Base-by-base conservation (phyloP, 2,888 invertebrate genomes). In the Athripsodes cinereus region DNA sequence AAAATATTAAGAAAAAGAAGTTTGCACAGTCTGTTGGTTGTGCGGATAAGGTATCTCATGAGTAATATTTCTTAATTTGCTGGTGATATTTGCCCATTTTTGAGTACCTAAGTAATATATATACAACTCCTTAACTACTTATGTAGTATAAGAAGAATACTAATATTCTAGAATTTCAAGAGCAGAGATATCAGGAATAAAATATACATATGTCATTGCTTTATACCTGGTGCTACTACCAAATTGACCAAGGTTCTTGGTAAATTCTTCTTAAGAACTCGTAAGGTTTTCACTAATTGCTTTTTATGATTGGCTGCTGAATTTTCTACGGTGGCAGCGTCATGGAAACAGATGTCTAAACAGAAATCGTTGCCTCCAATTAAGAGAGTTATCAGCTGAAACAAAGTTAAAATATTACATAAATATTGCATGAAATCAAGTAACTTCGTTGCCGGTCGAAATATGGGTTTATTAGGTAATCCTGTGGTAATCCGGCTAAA, bases 301-400 rank as follows among this genome's bases (percentile, higher is more conserved):
- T 67, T 63, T 52, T 74, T 74, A 64, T 84, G 83, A 44, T 69
- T 69, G 16, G 73, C 67, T 0, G 82, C 63, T 1, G 72, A 64
- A n/a, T n/a, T n/a, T n/a, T n/a, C n/a, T n/a, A n/a, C n/a, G 66
- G 74, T 71, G 0, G 75, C 72, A 52, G 79, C 69, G 6, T 72
- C 61, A 19, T 69, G 59, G 62, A 70, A 80, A 63, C 85, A 85
- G 31, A 82, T 71, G 52, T 83, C 76, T 1, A 70, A 57, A 62
- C 85, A 85, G 65, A 85, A 81, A 65, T 86, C 84, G 67, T 86
- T 86, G 31, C 75, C 69, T 18, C 85, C 84, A 47, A 85, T 80
- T 66, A 83, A 72, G 10, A 84, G 58, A 0, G 80, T 80, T 10
- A 85, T 69, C 44, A 85, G 65, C 81, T 81, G 66, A 47, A 74